Conservation (phyloP, 2,797 vertebrate genomes). For the Mus spretus region DNA sequence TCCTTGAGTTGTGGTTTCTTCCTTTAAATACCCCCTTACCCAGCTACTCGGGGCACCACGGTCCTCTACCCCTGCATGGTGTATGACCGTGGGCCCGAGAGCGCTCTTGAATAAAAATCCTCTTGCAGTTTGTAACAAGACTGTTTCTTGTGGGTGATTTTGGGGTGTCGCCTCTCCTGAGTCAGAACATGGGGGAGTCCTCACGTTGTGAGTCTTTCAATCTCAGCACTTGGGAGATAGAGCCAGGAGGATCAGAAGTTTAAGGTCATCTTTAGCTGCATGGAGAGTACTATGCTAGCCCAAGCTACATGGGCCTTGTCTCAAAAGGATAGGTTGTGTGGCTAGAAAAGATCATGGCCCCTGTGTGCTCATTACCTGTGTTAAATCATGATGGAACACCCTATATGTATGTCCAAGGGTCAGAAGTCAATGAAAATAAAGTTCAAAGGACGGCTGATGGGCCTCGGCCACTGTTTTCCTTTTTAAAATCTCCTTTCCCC, state of each 20-base stretch:
- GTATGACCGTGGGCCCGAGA: too few species aligned
- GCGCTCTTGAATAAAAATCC: too few species aligned
- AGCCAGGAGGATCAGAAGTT: not conserved
- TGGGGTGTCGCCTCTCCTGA: too few species aligned
- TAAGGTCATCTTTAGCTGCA: not conserved
- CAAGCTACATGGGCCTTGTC: not conserved
- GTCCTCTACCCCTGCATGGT: too few species aligned
- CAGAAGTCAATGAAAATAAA: not conserved
- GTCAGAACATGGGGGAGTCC: too few species aligned
- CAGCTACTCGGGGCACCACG: too few species aligned
- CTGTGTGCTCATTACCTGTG: rapidly evolving
- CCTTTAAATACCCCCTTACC: too few species aligned
- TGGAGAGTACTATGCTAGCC: not conserved
- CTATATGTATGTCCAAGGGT: too few species aligned
- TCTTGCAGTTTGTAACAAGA: too few species aligned
- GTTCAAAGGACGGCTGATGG: not conserved
- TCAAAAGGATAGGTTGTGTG: not conserved
- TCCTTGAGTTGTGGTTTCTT: too few species aligned
- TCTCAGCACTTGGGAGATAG: not conserved
- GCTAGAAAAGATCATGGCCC: not conserved
- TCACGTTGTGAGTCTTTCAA: too few species aligned
- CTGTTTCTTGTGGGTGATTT: too few species aligned
- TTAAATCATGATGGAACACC: not conserved
- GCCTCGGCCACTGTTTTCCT: not conserved
- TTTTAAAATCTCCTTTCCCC: not conserved